Conservation (phyloP, 2,888 invertebrate genomes). For the Acanthosepion pharaonis region DNA sequence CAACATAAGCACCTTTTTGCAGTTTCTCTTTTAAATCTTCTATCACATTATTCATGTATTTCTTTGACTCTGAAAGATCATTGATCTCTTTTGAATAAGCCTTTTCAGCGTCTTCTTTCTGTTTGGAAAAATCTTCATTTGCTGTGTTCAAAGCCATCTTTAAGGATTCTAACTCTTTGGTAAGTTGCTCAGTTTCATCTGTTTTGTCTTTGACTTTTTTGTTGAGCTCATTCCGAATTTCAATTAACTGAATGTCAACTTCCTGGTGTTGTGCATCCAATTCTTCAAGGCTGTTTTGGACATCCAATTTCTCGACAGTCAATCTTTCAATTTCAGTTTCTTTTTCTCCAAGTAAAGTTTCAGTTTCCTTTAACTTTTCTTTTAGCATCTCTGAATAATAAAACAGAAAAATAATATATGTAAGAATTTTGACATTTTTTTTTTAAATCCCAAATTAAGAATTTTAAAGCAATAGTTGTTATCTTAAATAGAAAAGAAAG, state of each 20-base stretch:
- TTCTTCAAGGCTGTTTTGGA: slow-evolving; percentile 81
- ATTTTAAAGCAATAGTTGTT: too few species aligned
- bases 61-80: slow-evolving; percentile 50
- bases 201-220: slow-evolving; percentile 51
- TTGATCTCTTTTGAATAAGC: slow-evolving; percentile 35
- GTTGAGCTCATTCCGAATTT: slow-evolving; percentile 58
- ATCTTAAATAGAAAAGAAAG: too few species aligned
- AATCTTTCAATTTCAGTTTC: slow-evolving; percentile 58
- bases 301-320: slow-evolving; percentile 70
- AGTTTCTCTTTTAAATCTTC: slow-evolving; percentile 63
- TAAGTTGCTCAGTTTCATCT: slow-evolving; percentile 51
- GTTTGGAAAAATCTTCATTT: slow-evolving; percentile 37
- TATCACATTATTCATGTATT: slow-evolving; percentile 52
- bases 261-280: slow-evolving; percentile 84
- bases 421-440: background rate
- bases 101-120: slow-evolving; percentile 44
- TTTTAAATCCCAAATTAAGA: too few species aligned
- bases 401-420: background rate
- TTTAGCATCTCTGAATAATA: slow-evolving; percentile 47
- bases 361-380: slow-evolving; percentile 52
- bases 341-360: slow-evolving; percentile 55
- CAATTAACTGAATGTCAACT: slow-evolving; percentile 75
- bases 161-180: slow-evolving; percentile 48
- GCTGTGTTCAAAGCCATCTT: background rate
- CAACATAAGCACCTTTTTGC: slow-evolving; percentile 61